Percentiles rank a stretch among this genome's conserved stretches.
Conservation (phyloP, 92 coral and sea anemone genomes). For the Bergia puertoricense region DNA sequence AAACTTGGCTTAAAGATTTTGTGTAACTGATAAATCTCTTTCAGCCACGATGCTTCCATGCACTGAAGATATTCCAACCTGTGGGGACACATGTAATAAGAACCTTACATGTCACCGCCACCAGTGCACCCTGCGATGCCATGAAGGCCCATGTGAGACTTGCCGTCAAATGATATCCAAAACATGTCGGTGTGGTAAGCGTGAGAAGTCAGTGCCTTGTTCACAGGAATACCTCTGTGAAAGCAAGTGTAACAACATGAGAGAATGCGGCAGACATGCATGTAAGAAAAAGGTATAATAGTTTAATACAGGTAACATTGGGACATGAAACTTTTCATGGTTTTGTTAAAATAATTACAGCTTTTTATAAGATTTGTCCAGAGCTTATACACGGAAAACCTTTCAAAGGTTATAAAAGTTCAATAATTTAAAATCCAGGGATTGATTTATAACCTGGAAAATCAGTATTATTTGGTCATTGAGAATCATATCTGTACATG, state of each 20-base stretch:
- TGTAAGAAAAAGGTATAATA: conserved; percentile 85
- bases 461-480: no score
- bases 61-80: conserved; percentile 88
- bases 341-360: neutral
- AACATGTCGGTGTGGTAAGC: conserved; percentile 89
- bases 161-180: conserved; percentile 89
- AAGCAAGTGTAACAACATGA: conserved; percentile 77
- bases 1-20: neutral
- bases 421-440: no score
- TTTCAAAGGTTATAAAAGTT: no score
- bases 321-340: neutral
- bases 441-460: no score
- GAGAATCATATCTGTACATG: no score
- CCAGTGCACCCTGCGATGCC: conserved; percentile 89
- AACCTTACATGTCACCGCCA: conserved; percentile 85
- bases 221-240: conserved; percentile 87
- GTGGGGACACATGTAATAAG: conserved; percentile 94
- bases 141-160: conserved; percentile 84
- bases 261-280: conserved; percentile 88
- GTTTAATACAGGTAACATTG: no score
- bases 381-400: no score
- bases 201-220: conserved; percentile 84
- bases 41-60: conserved; percentile 82
- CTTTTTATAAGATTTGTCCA: no score
- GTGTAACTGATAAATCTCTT: neutral